These are phyloP conservation scores for Myathropa florea DNA, from an alignment of 2,888 invertebrate species.

Conservation along the genomic window DNA sequence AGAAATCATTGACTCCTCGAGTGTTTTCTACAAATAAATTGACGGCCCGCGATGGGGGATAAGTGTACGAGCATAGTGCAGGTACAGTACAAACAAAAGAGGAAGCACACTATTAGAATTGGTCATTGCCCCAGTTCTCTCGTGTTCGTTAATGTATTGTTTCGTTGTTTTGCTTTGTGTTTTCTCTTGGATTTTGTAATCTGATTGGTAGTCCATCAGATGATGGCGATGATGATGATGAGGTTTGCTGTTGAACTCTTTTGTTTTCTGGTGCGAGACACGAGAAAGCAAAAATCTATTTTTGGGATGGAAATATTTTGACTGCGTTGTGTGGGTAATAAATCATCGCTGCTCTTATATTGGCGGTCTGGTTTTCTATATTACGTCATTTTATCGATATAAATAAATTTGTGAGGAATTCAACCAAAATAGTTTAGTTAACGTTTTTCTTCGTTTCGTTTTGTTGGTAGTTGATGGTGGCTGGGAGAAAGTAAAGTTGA, in stretches of 20 bases:
- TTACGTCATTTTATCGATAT: neutral
- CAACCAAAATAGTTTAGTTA: neutral
- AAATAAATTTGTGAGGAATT: neutral
- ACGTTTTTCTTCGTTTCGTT: neutral
- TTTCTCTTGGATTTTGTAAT: neutral
- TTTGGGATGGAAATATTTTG: neutral
- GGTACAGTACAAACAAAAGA: conserved; percentile 21
- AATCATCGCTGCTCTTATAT: neutral
- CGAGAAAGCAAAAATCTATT: neutral
- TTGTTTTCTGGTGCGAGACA: neutral
- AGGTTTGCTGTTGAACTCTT: conserved; percentile 19
- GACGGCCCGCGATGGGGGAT: conserved; percentile 14
- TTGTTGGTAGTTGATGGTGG: neutral
- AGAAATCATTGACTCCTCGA: conserved; percentile 39
- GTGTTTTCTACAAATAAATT: conserved; percentile 44
- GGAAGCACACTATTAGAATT: conserved; percentile 34
- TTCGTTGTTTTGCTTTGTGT: neutral
- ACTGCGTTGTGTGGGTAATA: neutral
- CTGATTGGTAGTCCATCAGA: conserved; percentile 11
- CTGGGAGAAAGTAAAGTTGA: neutral
- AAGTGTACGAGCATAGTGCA: neutral
- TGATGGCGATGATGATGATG: neutral
- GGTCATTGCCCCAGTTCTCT: conserved; percentile 45
- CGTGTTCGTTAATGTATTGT: neutral
- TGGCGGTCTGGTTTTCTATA: neutral